Evolutionary conservation across 2,113 vertebrate genomes (phyloP), one percentile per base, ranked within the genome.

Genomic region (Neoarius graeffei): DNA sequence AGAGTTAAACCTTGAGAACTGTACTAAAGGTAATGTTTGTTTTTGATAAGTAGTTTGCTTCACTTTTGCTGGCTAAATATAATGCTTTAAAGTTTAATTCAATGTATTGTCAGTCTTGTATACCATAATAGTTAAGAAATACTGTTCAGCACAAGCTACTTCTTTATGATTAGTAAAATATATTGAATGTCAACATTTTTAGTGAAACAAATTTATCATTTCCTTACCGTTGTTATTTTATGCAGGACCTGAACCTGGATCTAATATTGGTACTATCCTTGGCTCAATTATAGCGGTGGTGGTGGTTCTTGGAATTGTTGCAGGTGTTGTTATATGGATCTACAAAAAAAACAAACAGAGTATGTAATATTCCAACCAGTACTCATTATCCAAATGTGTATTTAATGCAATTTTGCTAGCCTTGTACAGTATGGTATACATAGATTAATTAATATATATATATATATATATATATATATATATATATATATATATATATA

Each of bases 331-430:
- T 30, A 13, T 20, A 48, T 20, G 3, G 11, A 1, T 35, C n/a
- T 2, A 0, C 15, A 0, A 0, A 1, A 35, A 27, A 3, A 1
- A 10, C 0, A 13, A 4, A 2, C 42, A 23, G 25, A 27, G 57
- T 81, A 81, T 23, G 79, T 1, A 13, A 7, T 23, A 14, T 77
- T n/a, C 5, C 50, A 48, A 4, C 9, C 17, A 74, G 35, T 74
- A 48, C 35, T 48, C 7, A 4, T 0, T 42, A 48, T 20, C 35
- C 6, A 42, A 73, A 42, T 71, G 17, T 50, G 13, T 30, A 1
- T 71, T 30, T 71, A 69, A 71, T 71, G 67, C 3, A 67, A 27
- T 67, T 67, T 13, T 67, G 64, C 25, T 27, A 67, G 27, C 64
- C 30, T 42, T 35, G 69, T 6, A 20, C 20, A 5, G 3, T 20